Evolutionary conservation across 2,113 vertebrate genomes (phyloP).

Genomic region (Pluvianellus socialis): DNA sequence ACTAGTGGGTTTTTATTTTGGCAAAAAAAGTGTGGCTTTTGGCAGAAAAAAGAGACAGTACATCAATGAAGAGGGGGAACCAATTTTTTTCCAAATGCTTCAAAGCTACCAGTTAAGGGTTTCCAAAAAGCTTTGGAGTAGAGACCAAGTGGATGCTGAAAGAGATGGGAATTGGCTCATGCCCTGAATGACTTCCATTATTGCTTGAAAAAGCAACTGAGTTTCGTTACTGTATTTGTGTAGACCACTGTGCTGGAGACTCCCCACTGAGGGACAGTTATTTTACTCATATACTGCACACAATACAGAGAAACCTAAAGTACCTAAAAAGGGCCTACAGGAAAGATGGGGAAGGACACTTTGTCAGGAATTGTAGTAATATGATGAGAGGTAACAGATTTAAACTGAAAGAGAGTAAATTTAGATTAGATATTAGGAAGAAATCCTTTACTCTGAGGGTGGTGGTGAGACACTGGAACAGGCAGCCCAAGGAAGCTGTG

Average conservation of each 20-base stretch:
- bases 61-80: constrained; percentile 60
- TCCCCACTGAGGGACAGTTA: background rate
- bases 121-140: constrained; percentile 57
- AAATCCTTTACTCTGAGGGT: background rate
- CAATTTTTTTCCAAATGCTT: constrained; percentile 42
- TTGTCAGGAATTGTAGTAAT: background rate
- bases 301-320: background rate
- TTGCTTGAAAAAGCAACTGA: background rate
- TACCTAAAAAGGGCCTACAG: background rate
- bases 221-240: constrained; percentile 15
- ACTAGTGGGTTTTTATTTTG: constrained; percentile 59
- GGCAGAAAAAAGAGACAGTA: constrained; percentile 64
- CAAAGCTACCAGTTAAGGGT: constrained; percentile 36
- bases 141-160: constrained; percentile 32
- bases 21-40: constrained; percentile 42
- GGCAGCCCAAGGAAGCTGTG: background rate
- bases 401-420: background rate
- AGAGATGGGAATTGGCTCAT: constrained; percentile 42
- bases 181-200: constrained; percentile 8
- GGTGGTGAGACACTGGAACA: background rate
- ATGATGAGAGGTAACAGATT: background rate
- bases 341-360: background rate
- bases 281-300: background rate
- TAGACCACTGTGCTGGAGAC: constrained; percentile 16
- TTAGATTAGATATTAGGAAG: background rate